phyloP scores from a whole-genome alignment of 2,888 invertebrate genomes.

The Monoplex corrugatus region DNA sequence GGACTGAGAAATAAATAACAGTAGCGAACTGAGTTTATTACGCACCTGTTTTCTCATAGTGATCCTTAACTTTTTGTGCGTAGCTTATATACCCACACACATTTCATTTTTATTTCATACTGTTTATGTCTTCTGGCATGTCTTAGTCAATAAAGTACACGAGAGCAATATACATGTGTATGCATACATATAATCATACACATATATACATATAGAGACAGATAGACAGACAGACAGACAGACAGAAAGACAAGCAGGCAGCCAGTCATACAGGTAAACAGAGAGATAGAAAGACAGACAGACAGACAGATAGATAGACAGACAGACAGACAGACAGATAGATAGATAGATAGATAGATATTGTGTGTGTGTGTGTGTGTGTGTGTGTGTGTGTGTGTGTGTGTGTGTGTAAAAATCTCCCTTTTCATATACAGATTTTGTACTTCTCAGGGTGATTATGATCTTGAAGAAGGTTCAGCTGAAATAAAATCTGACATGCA shows the following conservation, averaged over 20 bases:
- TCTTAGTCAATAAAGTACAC: neutral
- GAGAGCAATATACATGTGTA: neutral
- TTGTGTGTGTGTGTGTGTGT: slow-evolving; percentile 10
- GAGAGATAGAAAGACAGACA: neutral
- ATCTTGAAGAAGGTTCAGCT: no score
- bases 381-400: slow-evolving; percentile 12
- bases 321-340: neutral
- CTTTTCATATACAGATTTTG: no score
- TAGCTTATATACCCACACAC: no score
- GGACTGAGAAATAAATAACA: no score
- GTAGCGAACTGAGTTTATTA: no score
- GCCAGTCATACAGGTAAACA: slow-evolving; percentile 29
- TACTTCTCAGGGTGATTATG: no score
- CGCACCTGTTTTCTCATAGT: no score
- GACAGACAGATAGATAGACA: neutral
- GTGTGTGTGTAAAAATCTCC: no score
- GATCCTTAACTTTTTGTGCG: no score
- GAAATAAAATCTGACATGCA: no score
- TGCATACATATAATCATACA: neutral
- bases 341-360: neutral
- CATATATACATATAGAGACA: neutral
- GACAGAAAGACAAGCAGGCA: neutral
- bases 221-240: neutral
- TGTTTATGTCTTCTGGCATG: no score
- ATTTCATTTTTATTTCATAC: no score